Evolutionary conservation across 1,140 invertebrate species (phyloP).

Genomic region (Hylaeus volcanicus): DNA sequence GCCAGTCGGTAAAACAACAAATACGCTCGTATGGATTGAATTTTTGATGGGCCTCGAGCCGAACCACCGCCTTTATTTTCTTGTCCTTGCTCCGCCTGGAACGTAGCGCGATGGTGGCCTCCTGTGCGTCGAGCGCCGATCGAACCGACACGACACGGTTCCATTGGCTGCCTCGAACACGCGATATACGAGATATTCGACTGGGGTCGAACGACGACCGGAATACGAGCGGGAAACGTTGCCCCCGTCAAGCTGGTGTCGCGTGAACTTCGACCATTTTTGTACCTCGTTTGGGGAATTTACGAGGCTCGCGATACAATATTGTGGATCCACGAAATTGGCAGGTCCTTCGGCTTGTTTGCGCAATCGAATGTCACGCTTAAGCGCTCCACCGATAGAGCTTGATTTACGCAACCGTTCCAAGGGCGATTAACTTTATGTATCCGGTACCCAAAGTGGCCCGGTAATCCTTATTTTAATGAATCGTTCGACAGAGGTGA

Average conservation of each 20-base stretch:
- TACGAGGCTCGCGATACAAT: slow-evolving; percentile 20
- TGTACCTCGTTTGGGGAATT: slow-evolving; percentile 54
- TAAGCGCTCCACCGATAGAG: not conserved
- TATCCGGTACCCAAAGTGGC: not conserved
- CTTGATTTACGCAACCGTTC: slow-evolving; percentile 22
- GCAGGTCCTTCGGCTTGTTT: slow-evolving; percentile 40
- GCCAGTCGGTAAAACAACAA: slow-evolving; percentile 38
- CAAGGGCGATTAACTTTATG: slow-evolving; percentile 2
- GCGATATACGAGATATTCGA: slow-evolving; percentile 34
- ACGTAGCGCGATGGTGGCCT: slow-evolving; percentile 1
- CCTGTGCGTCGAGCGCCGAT: slow-evolving; percentile 17
- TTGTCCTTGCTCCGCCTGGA: slow-evolving; percentile 10
- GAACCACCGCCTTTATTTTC: not conserved
- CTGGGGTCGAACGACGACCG: not conserved
- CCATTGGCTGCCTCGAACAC: slow-evolving; percentile 29
- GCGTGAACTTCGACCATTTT: slow-evolving; percentile 48
- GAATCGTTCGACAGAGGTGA: too few relatives aligned
- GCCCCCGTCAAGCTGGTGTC: slow-evolving; percentile 29
- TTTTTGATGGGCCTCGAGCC: slow-evolving; percentile 61
- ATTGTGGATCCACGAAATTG: slow-evolving; percentile 33
- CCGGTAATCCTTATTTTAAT: too few relatives aligned
- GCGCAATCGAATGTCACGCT: slow-evolving; percentile 42
- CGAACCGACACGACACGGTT: slow-evolving; percentile 26
- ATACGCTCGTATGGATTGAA: slow-evolving; percentile 64
- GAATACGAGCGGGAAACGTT: slow-evolving; percentile 4